These are phyloP conservation scores for Notolepis coatsorum DNA, from an alignment of 2,797 vertebrate genomes.

Conservation along the genomic window DNA sequence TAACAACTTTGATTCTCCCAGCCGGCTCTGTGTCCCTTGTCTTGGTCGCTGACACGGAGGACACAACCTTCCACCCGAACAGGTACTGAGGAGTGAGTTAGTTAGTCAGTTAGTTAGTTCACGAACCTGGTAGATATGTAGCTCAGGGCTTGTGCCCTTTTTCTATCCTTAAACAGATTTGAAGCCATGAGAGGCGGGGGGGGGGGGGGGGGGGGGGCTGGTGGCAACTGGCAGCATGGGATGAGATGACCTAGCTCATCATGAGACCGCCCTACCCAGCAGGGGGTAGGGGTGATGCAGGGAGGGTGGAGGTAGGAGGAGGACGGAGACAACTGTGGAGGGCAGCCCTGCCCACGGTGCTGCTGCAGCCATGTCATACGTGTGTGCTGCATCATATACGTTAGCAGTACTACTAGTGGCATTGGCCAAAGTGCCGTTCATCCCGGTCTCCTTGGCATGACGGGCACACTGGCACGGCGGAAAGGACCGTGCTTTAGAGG, in stretches of 20 bases:
- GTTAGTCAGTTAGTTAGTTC: too few species aligned
- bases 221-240: neutral
- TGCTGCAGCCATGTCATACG: neutral
- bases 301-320: too few species aligned
- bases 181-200: too few species aligned
- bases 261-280: too few species aligned
- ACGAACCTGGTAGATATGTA: too few species aligned
- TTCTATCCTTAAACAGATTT: too few species aligned
- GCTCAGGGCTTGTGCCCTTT: too few species aligned
- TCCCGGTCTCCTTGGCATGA: slow-evolving; percentile 3
- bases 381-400: too few species aligned
- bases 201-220: neutral
- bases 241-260: too few species aligned
- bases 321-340: too few species aligned
- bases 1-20: slow-evolving; percentile 19
- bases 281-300: too few species aligned
- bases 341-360: too few species aligned
- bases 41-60: slow-evolving; percentile 52
- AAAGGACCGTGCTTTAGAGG: slow-evolving; percentile 13
- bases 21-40: slow-evolving; percentile 33
- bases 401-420: neutral
- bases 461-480: slow-evolving; percentile 13
- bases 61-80: slow-evolving; percentile 44
- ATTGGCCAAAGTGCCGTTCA: slow-evolving; percentile 3
- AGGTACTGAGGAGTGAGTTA: slow-evolving; percentile 61